Conservation (phyloP, 2,113 vertebrate species). For the Istiophorus platypterus region DNA sequence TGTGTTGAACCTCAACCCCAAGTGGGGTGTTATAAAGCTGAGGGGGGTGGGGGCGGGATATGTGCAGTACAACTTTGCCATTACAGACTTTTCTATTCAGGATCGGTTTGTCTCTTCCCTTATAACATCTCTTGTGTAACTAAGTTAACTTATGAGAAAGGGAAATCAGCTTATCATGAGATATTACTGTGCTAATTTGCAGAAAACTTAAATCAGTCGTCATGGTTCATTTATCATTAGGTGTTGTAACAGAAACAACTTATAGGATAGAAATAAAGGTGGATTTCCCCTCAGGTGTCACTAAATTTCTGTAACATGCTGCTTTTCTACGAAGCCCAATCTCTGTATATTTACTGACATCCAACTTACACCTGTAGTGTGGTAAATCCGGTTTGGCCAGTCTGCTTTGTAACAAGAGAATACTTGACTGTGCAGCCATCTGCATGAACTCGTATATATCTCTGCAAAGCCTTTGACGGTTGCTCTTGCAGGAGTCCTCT, state of each 20-base stretch:
- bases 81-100: too few relatives aligned
- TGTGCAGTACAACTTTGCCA: too few relatives aligned
- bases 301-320: not conserved
- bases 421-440: slow-evolving; percentile 42
- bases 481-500: slow-evolving; percentile 54
- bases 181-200: not conserved
- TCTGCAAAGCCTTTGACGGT: slow-evolving; percentile 64
- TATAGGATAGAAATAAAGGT: not conserved
- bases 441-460: slow-evolving; percentile 57
- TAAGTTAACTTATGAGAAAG: not conserved
- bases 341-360: slow-evolving; percentile 21
- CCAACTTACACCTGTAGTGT: slow-evolving; percentile 32
- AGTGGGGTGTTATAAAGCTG: too few relatives aligned
- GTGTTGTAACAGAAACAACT: slow-evolving; percentile 1
- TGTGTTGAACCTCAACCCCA: too few relatives aligned
- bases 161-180: not conserved
- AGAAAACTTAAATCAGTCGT: not conserved
- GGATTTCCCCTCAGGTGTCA: not conserved
- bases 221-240: not conserved
- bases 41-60: too few relatives aligned
- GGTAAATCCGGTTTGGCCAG: slow-evolving; percentile 75
- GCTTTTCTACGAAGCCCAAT: not conserved
- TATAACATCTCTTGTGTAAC: too few relatives aligned
- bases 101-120: too few relatives aligned
- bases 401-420: slow-evolving; percentile 44